Percentiles rank a stretch among this genome's conserved stretches.
phyloP scores from a whole-genome alignment of 2,113 vertebrate genomes.

The Neogale vison region DNA sequence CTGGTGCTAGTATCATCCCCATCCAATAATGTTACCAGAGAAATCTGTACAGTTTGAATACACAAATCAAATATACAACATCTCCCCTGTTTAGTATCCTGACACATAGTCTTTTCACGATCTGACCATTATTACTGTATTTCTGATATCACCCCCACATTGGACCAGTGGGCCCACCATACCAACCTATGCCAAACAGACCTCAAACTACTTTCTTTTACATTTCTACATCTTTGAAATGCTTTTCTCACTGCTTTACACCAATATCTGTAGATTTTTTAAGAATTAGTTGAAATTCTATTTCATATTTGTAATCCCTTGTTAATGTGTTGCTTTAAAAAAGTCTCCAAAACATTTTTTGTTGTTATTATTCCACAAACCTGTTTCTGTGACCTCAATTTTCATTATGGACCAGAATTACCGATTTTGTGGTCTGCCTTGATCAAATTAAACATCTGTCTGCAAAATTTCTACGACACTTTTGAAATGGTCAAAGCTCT shows the following conservation, averaged over 20 bases:
- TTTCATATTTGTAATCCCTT: slow-evolving; percentile 32
- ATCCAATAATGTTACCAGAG: not conserved
- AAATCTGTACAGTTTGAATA: slow-evolving; percentile 10
- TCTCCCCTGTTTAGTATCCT: not conserved
- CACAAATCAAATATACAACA: not conserved
- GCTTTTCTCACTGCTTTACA: not conserved
- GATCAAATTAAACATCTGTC: slow-evolving; percentile 72
- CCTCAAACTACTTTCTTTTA: not conserved
- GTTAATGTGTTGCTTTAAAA: slow-evolving; percentile 20
- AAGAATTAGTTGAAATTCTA: slow-evolving; percentile 29
- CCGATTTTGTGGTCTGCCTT: slow-evolving; percentile 55
- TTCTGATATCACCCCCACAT: not conserved
- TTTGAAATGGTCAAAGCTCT: slow-evolving; percentile 70
- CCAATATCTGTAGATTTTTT: not conserved
- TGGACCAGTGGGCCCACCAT: not conserved
- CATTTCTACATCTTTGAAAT: not conserved
- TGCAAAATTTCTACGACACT: slow-evolving; percentile 51
- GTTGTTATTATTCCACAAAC: slow-evolving; percentile 37
- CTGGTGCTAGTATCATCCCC: not conserved
- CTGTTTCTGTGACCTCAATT: slow-evolving; percentile 56
- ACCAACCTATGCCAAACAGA: not conserved
- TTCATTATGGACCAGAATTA: slow-evolving; percentile 66
- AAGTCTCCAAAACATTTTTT: slow-evolving; percentile 22
- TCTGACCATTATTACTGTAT: not conserved
- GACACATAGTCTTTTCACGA: not conserved